Evolutionary conservation across 2,888 invertebrate genomes (phyloP).

Genomic region (Agrotis ipsilon): DNA sequence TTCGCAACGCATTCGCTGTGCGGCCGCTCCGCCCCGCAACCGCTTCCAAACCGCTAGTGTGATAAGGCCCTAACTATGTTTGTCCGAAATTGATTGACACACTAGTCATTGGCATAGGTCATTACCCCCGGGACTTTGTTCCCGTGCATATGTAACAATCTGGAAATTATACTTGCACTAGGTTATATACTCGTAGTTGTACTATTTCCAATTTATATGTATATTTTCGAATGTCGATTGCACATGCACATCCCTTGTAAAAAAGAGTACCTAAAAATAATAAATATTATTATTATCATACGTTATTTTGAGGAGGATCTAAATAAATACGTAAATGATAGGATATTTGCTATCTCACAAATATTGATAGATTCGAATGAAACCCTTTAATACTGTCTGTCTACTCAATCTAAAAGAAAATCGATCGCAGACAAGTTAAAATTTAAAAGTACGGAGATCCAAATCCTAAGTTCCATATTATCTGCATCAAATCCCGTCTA

Average conservation of each 20-base stretch:
- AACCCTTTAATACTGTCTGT: slow-evolving; percentile 14
- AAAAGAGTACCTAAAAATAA: neutral
- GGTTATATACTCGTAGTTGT: no score
- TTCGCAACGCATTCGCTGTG: no score
- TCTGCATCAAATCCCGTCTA: slow-evolving; percentile 83
- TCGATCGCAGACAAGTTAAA: slow-evolving; percentile 40
- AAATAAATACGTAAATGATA: neutral
- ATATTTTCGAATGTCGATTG: neutral
- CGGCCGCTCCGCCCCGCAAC: no score
- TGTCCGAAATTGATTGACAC: slow-evolving; percentile 46
- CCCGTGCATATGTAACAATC: slow-evolving; percentile 20
- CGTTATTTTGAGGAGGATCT: neutral
- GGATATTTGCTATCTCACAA: neutral
- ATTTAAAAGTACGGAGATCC: slow-evolving; percentile 49
- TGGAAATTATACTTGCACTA: slow-evolving; percentile 26
- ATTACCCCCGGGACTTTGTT: slow-evolving; percentile 47
- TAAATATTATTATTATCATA: no score
- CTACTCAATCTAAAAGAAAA: slow-evolving; percentile 1
- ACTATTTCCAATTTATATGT: neutral
- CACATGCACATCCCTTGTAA: neutral
- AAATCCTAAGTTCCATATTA: slow-evolving; percentile 68
- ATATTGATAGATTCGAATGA: neutral
- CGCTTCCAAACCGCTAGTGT: no score
- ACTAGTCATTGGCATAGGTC: slow-evolving; percentile 41
- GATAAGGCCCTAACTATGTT: no score